Evolutionary conservation across 2,113 vertebrate species (phyloP).

Genomic region (Blennius ocellaris): DNA sequence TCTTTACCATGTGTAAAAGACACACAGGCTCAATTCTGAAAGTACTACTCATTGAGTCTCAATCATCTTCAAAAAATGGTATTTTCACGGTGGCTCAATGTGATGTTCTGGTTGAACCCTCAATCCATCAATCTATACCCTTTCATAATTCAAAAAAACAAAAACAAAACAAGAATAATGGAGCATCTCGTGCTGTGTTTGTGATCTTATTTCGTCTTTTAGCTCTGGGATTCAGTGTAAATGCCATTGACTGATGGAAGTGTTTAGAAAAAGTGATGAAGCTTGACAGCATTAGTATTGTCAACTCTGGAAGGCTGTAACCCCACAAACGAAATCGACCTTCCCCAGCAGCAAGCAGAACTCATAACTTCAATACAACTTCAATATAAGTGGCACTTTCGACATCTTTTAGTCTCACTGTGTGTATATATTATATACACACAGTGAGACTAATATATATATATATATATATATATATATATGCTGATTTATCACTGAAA

Average conservation of each 20-base stretch:
- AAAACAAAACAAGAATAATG: background rate
- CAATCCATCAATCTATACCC: too few relatives aligned
- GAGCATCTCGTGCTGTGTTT: conserved; percentile 12
- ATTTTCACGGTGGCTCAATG: background rate
- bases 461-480: too few relatives aligned
- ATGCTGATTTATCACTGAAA: conserved; percentile 1
- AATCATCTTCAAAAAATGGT: background rate
- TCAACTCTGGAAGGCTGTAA: conserved; percentile 17
- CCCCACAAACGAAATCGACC: conserved; percentile 32
- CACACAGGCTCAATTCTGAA: too few relatives aligned
- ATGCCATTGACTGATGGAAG: conserved; percentile 39
- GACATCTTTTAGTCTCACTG: too few relatives aligned
- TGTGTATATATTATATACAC: too few relatives aligned
- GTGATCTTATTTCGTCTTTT: conserved; percentile 13
- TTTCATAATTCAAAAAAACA: background rate
- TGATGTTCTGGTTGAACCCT: background rate
- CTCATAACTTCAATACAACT: background rate
- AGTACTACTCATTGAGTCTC: background rate
- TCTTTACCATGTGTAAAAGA: too few relatives aligned
- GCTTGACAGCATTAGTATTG: conserved; percentile 11
- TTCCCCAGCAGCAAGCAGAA: conserved; percentile 4
- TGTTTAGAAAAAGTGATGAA: conserved; percentile 30
- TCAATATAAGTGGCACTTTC: too few relatives aligned
- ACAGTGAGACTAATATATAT: too few relatives aligned
- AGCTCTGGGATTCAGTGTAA: conserved; percentile 22